Evolutionary conservation across 2,113 vertebrate species (phyloP).

Genomic region (Isurus oxyrinchus): DNA sequence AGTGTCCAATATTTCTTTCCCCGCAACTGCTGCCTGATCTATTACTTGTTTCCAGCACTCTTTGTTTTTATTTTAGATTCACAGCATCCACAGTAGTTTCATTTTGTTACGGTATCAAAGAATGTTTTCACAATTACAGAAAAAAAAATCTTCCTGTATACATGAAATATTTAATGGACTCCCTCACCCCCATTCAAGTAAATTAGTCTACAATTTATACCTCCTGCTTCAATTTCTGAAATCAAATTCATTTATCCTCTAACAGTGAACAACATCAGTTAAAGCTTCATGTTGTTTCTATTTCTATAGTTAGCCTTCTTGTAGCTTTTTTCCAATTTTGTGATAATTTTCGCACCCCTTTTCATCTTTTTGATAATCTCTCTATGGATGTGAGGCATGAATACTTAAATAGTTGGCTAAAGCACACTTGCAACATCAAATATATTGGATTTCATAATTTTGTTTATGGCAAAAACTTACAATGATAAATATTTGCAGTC

Average conservation of each 20-base stretch:
- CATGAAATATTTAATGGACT: background rate
- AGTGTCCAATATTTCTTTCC: no score
- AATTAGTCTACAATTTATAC: background rate
- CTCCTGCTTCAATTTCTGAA: background rate
- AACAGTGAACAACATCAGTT: background rate
- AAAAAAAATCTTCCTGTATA: background rate
- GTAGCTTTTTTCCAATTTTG: background rate
- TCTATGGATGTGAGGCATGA: background rate
- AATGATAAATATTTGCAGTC: background rate
- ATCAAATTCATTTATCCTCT: background rate
- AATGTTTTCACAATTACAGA: background rate
- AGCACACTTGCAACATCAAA: background rate
- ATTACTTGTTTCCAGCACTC: no score
- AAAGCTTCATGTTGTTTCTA: background rate
- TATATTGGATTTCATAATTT: background rate
- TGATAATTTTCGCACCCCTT: background rate
- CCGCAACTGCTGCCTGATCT: no score
- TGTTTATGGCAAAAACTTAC: background rate
- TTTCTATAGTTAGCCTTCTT: background rate
- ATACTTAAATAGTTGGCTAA: background rate
- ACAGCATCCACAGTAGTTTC: no score
- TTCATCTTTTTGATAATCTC: background rate
- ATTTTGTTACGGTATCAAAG: no score
- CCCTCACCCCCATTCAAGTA: background rate
- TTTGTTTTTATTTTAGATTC: no score